Evolutionary conservation across 2,113 vertebrate species (phyloP), one percentile per base, ranked within the genome.

Genomic region (Mormyrus lacerda): DNA sequence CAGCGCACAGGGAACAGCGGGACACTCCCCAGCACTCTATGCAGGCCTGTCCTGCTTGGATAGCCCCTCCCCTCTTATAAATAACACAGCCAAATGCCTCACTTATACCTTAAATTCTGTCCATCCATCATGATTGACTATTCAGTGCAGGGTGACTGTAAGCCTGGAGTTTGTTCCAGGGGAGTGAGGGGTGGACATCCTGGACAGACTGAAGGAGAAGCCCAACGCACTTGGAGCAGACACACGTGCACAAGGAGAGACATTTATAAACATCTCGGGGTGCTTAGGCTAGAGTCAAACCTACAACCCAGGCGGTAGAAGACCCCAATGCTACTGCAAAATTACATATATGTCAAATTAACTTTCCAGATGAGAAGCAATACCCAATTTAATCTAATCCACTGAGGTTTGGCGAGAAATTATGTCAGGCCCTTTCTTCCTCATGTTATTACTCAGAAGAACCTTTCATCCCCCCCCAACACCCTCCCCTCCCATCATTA

Each of bases 361-460:
- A 69, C 61, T 69, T 69, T 69, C 31, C 61, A 69, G 61, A 27
- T 31, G 27, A 69, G 61, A 31, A 69, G 27, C n/a, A 69, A 69
- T 69, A 31, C 27, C 61, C 61, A 69, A 69, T 69, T 31, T 69
- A 69, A 69, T 69, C 61, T 69, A 69, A 69, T 69, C 61, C 61
- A 69, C 61, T 31, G 61, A 69, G 61, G 61, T 69, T 27, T 69
- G 61, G 61, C 61, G 61, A 69, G 61, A 69, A 69, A 69, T 69
- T 13, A 69, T 69, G 61, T 27, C 61, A 79, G 35, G 35, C 31
- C 35, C 31, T 17, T 79, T 79, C n/a, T 79, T 79, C 73, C 73
- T 79, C 73, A 79, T 79, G 73, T 79, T 79, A 79, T 79, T 79
- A 79, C 73, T 79, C 73, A 5, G 73, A 79, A 79, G 73, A 79